Conservation (phyloP, 2,888 invertebrate species). For the Phlogophora meticulosa region DNA sequence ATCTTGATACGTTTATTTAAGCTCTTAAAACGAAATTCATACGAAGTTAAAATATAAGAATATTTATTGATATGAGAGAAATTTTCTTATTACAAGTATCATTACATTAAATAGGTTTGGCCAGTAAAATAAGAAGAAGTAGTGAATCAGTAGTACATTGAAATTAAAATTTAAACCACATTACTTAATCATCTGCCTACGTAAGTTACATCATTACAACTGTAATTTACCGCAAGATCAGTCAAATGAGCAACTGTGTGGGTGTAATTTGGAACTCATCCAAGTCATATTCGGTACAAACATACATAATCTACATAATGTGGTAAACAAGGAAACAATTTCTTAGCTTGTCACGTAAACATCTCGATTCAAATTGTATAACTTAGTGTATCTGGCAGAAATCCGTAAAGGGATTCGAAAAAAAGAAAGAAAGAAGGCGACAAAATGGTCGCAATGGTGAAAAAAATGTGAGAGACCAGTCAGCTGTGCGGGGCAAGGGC, state of each 20-base stretch:
- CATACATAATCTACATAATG: constrained; percentile 56
- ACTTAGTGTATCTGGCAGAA: constrained; percentile 64
- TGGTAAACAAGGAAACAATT: constrained; percentile 55
- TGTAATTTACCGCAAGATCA: constrained; percentile 44
- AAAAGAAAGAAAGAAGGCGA: constrained; percentile 69
- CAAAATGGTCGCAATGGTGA: constrained; percentile 81
- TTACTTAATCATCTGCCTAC: constrained; percentile 2
- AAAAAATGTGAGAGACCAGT: constrained; percentile 79
- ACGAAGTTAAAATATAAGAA: constrained; percentile 7
- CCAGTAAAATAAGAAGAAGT: neutral
- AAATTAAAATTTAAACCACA: constrained; percentile 9
- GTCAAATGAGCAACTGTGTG: constrained; percentile 62
- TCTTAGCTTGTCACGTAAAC: constrained; percentile 52
- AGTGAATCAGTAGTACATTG: neutral
- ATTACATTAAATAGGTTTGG: no score
- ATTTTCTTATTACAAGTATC: neutral
- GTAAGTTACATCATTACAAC: constrained; percentile 30
- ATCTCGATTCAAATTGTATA: constrained; percentile 61
- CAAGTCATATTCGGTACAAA: constrained; percentile 60
- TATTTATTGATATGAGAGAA: neutral
- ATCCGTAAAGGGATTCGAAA: constrained; percentile 61
- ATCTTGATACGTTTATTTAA: constrained; percentile 36
- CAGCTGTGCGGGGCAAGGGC: constrained; percentile 80
- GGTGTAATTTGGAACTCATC: constrained; percentile 69
- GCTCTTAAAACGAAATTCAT: constrained; percentile 9